Percentiles rank a stretch among this genome's conserved stretches.
Evolutionary conservation across 2,797 vertebrate genomes (phyloP).

Genomic region (Rhinichthys osculus): DNA sequence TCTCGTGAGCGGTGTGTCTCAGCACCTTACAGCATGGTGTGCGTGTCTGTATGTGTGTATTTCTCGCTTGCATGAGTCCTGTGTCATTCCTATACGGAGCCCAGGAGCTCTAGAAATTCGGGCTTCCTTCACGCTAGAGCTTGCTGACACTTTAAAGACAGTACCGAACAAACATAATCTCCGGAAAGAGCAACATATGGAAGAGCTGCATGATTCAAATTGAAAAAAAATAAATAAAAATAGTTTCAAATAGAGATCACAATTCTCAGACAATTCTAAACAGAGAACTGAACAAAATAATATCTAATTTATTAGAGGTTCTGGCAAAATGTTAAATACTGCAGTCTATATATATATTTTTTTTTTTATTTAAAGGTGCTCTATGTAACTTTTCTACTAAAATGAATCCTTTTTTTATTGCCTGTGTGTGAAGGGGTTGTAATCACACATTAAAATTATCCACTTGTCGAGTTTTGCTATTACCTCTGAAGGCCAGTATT

Average conservation of each 20-base stretch:
- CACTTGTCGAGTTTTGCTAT: too few relatives aligned
- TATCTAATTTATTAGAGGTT: background rate
- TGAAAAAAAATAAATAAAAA: background rate
- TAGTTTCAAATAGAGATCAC: background rate
- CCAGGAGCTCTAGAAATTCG: slow-evolving; percentile 58
- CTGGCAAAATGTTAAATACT: background rate
- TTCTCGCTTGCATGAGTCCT: slow-evolving; percentile 57
- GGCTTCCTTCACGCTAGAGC: slow-evolving; percentile 70
- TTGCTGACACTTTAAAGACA: slow-evolving; percentile 76
- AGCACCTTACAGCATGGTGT: slow-evolving; percentile 54
- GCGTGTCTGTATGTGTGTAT: slow-evolving; percentile 50
- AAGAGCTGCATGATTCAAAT: background rate
- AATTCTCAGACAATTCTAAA: background rate
- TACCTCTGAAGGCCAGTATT: too few relatives aligned
- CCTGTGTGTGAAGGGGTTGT: too few relatives aligned
- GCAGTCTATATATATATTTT: background rate
- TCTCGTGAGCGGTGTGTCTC: slow-evolving; percentile 58
- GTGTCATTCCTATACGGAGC: slow-evolving; percentile 35
- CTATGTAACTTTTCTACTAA: too few relatives aligned
- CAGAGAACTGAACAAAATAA: background rate
- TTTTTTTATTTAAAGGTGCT: too few relatives aligned
- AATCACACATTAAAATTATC: too few relatives aligned
- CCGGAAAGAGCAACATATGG: slow-evolving; percentile 48
- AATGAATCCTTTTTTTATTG: too few relatives aligned
- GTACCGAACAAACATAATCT: slow-evolving; percentile 51